These are phyloP conservation scores for Nerophis lumbriciformis DNA, from an alignment of 2,113 vertebrate genomes.

Conservation along the genomic window DNA sequence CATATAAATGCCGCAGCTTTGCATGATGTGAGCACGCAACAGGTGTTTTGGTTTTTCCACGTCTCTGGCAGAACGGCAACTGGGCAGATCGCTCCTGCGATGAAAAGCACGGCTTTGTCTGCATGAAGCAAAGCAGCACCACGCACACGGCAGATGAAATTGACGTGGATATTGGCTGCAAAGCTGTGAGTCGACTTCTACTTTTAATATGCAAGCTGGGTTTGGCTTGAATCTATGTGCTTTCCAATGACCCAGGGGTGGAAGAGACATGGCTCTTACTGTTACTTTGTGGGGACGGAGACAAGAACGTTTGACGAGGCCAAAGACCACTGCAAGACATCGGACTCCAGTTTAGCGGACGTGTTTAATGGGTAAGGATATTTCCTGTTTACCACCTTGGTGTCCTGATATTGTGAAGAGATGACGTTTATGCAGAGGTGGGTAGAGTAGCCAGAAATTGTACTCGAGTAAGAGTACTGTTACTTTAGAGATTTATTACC, in stretches of 20 bases:
- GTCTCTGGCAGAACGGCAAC: constrained; percentile 76
- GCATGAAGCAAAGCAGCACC: constrained; percentile 78
- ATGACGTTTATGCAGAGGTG: too few relatives aligned
- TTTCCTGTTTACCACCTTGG: background rate
- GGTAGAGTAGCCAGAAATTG: too few relatives aligned
- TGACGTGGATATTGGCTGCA: constrained; percentile 72
- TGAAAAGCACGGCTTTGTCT: constrained; percentile 77
- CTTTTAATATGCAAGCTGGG: too few relatives aligned
- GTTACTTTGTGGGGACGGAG: constrained; percentile 80
- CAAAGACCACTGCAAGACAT: constrained; percentile 74
- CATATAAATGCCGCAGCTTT: too few relatives aligned
- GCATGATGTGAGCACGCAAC: background rate
- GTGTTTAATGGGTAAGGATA: constrained; percentile 79
- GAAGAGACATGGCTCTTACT: constrained; percentile 84
- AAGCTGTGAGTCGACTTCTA: constrained; percentile 70
- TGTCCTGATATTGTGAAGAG: too few relatives aligned
- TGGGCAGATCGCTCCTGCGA: constrained; percentile 85
- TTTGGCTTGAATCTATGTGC: background rate
- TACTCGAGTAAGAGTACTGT: too few relatives aligned
- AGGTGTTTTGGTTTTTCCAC: background rate
- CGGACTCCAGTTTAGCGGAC: constrained; percentile 76
- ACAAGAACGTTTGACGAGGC: constrained; percentile 81
- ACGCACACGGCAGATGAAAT: constrained; percentile 46
- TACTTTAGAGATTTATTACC: too few relatives aligned
- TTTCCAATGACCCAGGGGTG: constrained; percentile 75